Evolutionary conservation across 2,797 vertebrate species (phyloP), one percentile per base, ranked within the genome.

Genomic region (Chromis chromis): DNA sequence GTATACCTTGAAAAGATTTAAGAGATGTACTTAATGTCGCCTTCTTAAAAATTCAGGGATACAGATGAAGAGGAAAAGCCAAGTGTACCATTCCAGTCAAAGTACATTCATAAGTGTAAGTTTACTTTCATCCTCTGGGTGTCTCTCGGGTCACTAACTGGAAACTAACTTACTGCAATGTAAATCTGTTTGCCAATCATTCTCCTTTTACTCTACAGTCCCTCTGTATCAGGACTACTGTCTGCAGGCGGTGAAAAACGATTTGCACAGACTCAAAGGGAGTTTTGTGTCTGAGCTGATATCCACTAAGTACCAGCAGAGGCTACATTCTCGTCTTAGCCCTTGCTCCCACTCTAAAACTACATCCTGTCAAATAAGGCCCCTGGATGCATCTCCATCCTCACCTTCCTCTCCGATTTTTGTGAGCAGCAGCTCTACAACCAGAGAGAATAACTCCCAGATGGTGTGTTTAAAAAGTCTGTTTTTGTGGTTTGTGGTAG

Each of bases 201-300:
- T 57, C 4, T 52, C 46, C 9, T 40, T 54, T 24, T 70, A 21
- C 39, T 67, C 21, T 81, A 59, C 85, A 93, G 95, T 92, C 48
- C 95, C 95, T 0, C 84, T 96, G 19, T 96, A 95, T 81, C 95
- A 96, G 86, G 92, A 95, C 46, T 95, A 95, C 75, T 92, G 90
- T 72, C 59, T 93, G 57, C 86, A 84, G 61, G 69, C 50, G 3
- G 12, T 91, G 12, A 90, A 75, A 24, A 78, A 74, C 0, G 76
- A 91, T 31, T 44, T 93, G 24, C 62, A 79, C 42, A 70, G 82
- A 55, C 62, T 84, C 2, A 76, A 58, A 46, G 12, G 65, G 8
- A 54, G 72, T 17, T 72, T 49, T 3, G 50, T 93, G 55, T 77
- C 89, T 16, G 71, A 89, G 5, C 58, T 91, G 44, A 72, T 92